These are phyloP conservation scores for Cettia cetti DNA, from an alignment of 2,113 vertebrate genomes.

Conservation along the genomic window DNA sequence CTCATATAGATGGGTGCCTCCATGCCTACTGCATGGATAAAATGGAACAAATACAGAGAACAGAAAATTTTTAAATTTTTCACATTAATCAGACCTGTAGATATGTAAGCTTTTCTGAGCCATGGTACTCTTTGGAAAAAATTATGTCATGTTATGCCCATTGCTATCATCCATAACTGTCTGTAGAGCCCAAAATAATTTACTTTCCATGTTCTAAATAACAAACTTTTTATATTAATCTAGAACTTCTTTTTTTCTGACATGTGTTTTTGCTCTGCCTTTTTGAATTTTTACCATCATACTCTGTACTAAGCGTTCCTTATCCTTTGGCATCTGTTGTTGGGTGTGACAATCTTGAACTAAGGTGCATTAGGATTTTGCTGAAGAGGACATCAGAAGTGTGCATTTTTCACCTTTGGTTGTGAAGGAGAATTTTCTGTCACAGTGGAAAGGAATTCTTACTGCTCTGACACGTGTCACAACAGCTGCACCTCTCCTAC, in stretches of 20 bases:
- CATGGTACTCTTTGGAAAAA: background rate
- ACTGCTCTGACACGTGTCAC: rapidly evolving
- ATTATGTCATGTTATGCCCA: background rate
- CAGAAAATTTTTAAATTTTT: rapidly evolving
- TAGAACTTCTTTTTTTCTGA: background rate
- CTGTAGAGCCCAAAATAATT: background rate
- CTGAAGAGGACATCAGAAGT: background rate
- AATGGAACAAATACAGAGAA: background rate
- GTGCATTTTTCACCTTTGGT: background rate
- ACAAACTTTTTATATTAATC: rapidly evolving
- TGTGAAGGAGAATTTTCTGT: background rate
- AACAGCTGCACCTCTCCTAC: background rate
- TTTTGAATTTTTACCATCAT: background rate
- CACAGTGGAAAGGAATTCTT: background rate
- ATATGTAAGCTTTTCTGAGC: background rate
- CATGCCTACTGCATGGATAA: background rate
- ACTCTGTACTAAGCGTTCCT: background rate
- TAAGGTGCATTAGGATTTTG: background rate
- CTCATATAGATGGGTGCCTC: background rate
- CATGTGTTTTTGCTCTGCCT: background rate
- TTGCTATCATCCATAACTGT: background rate
- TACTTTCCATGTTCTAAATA: background rate
- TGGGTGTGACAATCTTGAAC: background rate
- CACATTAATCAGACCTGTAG: background rate
- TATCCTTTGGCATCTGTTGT: background rate